Evolutionary conservation across 2,113 vertebrate genomes (phyloP).

Genomic region (Amazona vittata): DNA sequence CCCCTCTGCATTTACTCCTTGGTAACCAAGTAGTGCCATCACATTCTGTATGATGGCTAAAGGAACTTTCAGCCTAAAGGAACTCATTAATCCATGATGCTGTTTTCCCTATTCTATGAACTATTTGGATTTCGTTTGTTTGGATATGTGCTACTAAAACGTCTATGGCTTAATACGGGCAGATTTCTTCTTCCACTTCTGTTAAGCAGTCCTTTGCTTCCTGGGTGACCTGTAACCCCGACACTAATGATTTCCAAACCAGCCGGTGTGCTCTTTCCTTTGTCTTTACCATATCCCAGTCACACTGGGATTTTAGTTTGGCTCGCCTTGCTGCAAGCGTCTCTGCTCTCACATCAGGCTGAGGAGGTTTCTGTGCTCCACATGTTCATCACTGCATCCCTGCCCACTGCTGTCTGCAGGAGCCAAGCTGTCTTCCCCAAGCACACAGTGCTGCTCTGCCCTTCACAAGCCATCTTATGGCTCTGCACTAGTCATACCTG

Average conservation of each 20-base stretch:
- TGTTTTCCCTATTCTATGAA: neutral
- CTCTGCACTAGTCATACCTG: neutral
- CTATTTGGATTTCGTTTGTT: neutral
- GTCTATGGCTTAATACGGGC: neutral
- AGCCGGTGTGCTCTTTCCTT: neutral
- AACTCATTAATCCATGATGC: neutral
- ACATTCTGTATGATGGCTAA: neutral
- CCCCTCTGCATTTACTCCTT: neutral
- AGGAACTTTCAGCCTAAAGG: neutral
- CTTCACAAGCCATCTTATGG: neutral
- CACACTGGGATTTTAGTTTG: fast-evolving
- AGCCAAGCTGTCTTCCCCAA: fast-evolving
- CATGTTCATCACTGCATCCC: neutral
- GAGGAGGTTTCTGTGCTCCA: neutral
- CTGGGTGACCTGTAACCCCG: neutral
- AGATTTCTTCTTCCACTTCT: neutral
- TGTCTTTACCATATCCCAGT: neutral
- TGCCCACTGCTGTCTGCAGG: neutral
- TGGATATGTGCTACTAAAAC: neutral
- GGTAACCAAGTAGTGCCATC: neutral
- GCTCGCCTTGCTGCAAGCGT: neutral
- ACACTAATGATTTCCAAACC: neutral
- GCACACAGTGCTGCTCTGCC: fast-evolving
- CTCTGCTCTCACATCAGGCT: neutral
- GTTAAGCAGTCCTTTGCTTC: neutral